Percentiles rank a stretch among this genome's conserved stretches.
phyloP scores from a whole-genome alignment of 1,140 invertebrate genomes.

The Paracyclopina nana region DNA sequence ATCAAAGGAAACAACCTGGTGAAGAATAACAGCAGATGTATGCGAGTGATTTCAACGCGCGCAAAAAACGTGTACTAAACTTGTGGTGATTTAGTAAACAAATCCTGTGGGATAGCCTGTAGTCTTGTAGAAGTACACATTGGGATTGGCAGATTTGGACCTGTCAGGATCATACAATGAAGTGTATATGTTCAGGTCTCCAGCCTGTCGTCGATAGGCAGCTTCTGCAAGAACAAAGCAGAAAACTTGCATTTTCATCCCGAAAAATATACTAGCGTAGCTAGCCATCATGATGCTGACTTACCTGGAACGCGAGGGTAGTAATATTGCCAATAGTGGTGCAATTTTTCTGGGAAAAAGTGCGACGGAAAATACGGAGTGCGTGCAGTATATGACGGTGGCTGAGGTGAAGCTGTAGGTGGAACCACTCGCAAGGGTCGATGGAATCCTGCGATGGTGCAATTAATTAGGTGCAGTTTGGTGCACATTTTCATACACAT shows the following conservation, averaged over 20 bases:
- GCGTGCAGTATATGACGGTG: conserved; percentile 6
- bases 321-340: conserved; percentile 13
- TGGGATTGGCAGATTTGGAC: neutral
- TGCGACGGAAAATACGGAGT: conserved; percentile 12
- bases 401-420: conserved; percentile 5
- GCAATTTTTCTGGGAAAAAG: conserved; percentile 11
- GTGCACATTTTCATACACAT: neutral
- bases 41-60: too few relatives aligned
- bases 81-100: neutral
- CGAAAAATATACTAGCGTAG: neutral
- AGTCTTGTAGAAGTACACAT: neutral
- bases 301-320: conserved; percentile 12
- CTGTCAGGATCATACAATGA: neutral
- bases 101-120: neutral
- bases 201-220: neutral
- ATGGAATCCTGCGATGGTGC: conserved; percentile 7
- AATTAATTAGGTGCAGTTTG: neutral
- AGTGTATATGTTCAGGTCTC: neutral
- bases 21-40: too few relatives aligned
- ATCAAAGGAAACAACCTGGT: too few relatives aligned
- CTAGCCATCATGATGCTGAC: neutral
- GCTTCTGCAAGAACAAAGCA: neutral
- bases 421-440: conserved; percentile 9
- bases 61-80: too few relatives aligned
- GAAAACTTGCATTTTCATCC: neutral